Conservation (phyloP, 2,113 vertebrate genomes). For the Lutjanus erythropterus region DNA sequence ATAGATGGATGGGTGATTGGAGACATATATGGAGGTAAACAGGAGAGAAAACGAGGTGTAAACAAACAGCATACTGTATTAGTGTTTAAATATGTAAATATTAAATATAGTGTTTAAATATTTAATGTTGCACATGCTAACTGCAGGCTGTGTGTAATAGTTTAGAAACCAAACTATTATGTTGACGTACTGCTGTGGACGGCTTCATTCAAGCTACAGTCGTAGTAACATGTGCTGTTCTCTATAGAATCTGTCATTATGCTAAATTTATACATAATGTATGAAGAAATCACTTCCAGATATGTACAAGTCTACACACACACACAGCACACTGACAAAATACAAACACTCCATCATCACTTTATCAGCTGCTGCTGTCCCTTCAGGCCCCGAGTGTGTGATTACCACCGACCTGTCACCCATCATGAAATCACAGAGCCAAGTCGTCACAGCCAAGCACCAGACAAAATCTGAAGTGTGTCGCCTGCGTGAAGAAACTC, state of each 20-base stretch:
- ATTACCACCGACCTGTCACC: conserved; percentile 31
- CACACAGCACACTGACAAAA: conserved; percentile 1
- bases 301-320: not conserved
- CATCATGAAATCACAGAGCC: not conserved
- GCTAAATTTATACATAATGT: conserved; percentile 20
- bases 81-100: conserved; percentile 22
- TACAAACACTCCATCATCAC: conserved; percentile 18
- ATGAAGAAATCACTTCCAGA: conserved; percentile 6
- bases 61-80: conserved; percentile 5
- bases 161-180: not conserved
- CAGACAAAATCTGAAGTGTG: conserved; percentile 10
- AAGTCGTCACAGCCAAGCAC: conserved; percentile 2
- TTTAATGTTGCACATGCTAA: not conserved
- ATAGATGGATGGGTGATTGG: not conserved
- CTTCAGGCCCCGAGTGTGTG: conserved; percentile 23
- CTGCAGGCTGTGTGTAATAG: not conserved
- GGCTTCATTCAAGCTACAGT: not conserved
- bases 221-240: not conserved
- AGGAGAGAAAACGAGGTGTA: not conserved
- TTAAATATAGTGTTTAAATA: conserved; percentile 12
- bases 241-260: not conserved
- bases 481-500: conserved; percentile 20
- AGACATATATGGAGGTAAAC: not conserved
- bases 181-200: not conserved
- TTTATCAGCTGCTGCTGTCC: conserved; percentile 34